Conservation (phyloP, 2,888 invertebrate species). For the Noctua janthina region DNA sequence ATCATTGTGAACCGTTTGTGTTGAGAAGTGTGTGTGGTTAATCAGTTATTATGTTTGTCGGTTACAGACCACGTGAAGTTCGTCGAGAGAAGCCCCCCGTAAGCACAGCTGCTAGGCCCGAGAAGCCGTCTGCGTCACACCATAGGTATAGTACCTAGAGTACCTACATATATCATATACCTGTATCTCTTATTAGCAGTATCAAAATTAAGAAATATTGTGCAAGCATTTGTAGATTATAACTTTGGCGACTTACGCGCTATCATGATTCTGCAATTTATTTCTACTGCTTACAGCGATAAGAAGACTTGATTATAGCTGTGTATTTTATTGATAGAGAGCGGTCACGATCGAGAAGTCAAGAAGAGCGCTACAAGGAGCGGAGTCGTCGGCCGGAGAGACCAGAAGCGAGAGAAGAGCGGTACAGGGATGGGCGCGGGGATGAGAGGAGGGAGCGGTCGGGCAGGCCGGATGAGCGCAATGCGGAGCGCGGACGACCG, state of each 20-base stretch:
- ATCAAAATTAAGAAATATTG: conserved; percentile 1
- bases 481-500: conserved; percentile 48
- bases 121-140: conserved; percentile 70
- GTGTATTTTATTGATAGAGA: conserved; percentile 65
- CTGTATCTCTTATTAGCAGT: background rate
- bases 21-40: conserved; percentile 23
- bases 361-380: conserved; percentile 77
- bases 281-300: background rate
- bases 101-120: conserved; percentile 67
- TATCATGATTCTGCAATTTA: background rate
- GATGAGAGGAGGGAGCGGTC: conserved; percentile 62
- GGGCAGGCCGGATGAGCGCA: conserved; percentile 54
- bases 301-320: background rate
- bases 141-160: conserved; percentile 54
- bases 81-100: conserved; percentile 78
- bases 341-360: conserved; percentile 74
- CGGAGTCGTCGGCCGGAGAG: conserved; percentile 67
- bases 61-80: conserved; percentile 80
- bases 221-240: background rate
- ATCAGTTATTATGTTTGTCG: conserved; percentile 66
- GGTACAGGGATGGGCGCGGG: conserved; percentile 62
- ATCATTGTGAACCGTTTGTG: conserved; percentile 44
- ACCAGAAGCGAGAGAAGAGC: conserved; percentile 68
- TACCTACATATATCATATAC: no score
- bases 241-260: background rate